A percentile compares a stretch with the other conserved stretches of the same genome.
Conservation (phyloP, 2,113 vertebrate genomes). For the Prunella fulvescens region DNA sequence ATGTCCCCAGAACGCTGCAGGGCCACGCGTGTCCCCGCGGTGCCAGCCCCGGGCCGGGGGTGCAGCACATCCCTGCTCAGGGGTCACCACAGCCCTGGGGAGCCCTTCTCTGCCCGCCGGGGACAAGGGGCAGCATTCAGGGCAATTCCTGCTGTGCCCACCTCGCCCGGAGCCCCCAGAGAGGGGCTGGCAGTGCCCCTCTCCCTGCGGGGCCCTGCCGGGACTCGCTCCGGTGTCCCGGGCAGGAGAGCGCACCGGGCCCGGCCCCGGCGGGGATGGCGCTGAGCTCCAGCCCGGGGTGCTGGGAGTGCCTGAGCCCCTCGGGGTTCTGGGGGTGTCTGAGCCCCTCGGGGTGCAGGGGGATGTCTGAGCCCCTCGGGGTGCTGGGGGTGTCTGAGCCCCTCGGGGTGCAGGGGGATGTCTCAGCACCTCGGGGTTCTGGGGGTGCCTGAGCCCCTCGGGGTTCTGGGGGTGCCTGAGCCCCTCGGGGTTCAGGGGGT, state of each 20-base stretch:
- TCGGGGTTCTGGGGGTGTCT: too few relatives aligned
- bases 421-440: too few relatives aligned
- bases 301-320: neutral
- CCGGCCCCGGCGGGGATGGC: fast-evolving
- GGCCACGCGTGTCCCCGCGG: neutral
- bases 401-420: too few relatives aligned
- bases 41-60: neutral
- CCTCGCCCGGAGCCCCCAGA: fast-evolving
- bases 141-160: fast-evolving
- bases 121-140: fast-evolving
- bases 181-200: neutral
- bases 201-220: fast-evolving
- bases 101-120: neutral
- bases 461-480: too few relatives aligned
- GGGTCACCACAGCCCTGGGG: neutral
- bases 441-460: too few relatives aligned
- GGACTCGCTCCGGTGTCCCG: neutral
- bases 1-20: fast-evolving
- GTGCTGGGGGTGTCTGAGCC: too few relatives aligned
- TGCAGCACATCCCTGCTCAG: fast-evolving
- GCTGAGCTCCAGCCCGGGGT: neutral
- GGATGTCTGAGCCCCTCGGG: too few relatives aligned
- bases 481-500: too few relatives aligned
- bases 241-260: fast-evolving
- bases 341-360: too few relatives aligned